These are phyloP conservation scores for Lutjanus argentimaculatus DNA, from an alignment of 2,797 vertebrate species.

Conservation along the genomic window DNA sequence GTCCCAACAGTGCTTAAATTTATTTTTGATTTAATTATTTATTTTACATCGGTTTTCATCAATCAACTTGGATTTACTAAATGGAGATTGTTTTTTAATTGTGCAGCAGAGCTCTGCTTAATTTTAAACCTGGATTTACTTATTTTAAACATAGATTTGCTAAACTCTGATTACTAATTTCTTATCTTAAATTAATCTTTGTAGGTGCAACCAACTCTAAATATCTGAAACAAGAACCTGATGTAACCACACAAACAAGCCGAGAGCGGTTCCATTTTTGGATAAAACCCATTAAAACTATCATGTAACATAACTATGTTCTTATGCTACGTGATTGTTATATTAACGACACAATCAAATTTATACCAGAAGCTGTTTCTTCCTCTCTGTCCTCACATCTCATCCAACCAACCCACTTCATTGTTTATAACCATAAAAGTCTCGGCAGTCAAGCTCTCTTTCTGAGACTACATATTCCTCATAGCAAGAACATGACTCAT, in stretches of 20 bases:
- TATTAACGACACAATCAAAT: slow-evolving; percentile 33
- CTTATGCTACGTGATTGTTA: slow-evolving; percentile 4
- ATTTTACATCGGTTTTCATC: too few relatives aligned
- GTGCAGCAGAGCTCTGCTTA: too few relatives aligned
- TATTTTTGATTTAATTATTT: too few relatives aligned
- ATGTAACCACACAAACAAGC: neutral
- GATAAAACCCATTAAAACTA: slow-evolving; percentile 5
- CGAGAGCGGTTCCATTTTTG: slow-evolving; percentile 28
- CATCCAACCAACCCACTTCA: slow-evolving; percentile 47
- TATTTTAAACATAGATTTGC: too few relatives aligned
- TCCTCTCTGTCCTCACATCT: slow-evolving; percentile 31
- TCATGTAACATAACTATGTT: slow-evolving; percentile 10
- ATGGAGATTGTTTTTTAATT: too few relatives aligned
- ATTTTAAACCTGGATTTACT: too few relatives aligned
- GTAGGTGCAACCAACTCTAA: neutral
- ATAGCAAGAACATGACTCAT: slow-evolving; percentile 82
- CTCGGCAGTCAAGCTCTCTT: slow-evolving; percentile 63
- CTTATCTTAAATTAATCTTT: too few relatives aligned
- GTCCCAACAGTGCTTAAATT: too few relatives aligned
- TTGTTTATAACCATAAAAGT: slow-evolving; percentile 86
- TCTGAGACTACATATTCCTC: slow-evolving; percentile 70
- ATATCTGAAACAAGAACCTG: neutral
- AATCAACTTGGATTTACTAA: too few relatives aligned
- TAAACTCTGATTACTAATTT: too few relatives aligned
- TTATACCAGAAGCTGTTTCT: slow-evolving; percentile 36